Evolutionary conservation across 2,797 vertebrate species (phyloP).

Genomic region (Hozukius guyotensis): DNA sequence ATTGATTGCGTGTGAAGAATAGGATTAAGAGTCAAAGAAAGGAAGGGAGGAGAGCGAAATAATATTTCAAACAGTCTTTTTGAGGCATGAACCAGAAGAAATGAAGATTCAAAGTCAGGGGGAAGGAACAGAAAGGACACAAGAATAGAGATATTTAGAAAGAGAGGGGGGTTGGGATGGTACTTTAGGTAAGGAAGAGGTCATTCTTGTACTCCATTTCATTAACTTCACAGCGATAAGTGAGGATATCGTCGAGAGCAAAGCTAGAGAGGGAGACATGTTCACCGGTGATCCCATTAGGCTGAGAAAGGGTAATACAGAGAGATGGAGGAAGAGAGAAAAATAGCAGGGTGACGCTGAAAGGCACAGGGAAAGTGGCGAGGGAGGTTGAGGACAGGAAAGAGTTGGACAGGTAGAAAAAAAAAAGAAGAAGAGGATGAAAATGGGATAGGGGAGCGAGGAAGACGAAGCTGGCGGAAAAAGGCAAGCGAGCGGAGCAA

Average conservation of each 20-base stretch:
- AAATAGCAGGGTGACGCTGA: conserved; percentile 42
- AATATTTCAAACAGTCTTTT: conserved; percentile 5
- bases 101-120: conserved; percentile 11
- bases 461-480: conserved; percentile 26
- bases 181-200: conserved; percentile 24
- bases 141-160: conserved; percentile 25
- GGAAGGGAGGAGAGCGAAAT: not conserved
- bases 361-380: conserved; percentile 28
- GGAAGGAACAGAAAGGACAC: conserved; percentile 9
- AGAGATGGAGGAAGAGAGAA: conserved; percentile 37
- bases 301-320: conserved; percentile 53
- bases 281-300: conserved; percentile 73
- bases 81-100: not conserved
- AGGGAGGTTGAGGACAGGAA: conserved; percentile 28
- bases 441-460: conserved; percentile 24
- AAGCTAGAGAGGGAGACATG: conserved; percentile 52
- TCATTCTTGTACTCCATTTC: conserved; percentile 64
- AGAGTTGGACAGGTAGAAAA: conserved; percentile 26
- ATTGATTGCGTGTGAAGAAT: conserved; percentile 25
- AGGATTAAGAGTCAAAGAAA: conserved; percentile 28
- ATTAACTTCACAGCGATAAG: conserved; percentile 69
- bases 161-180: not conserved
- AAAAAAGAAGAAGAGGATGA: conserved; percentile 10
- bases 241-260: conserved; percentile 46
- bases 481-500: conserved; percentile 9